Evolutionary conservation across 2,797 vertebrate genomes (phyloP).

Genomic region (Anolis apletophallus): DNA sequence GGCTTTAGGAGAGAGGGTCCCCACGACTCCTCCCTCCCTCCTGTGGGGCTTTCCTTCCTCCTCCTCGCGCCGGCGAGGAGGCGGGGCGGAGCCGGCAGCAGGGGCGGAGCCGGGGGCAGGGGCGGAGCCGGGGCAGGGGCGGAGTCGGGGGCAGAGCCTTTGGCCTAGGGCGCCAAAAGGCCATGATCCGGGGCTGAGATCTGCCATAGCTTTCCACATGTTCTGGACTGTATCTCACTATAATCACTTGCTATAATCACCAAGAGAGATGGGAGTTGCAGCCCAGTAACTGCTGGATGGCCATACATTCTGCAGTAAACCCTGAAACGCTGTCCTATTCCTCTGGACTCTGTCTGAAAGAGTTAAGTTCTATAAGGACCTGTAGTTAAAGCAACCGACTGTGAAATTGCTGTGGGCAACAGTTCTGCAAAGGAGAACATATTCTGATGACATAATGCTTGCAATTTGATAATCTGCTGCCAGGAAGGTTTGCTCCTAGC

Average conservation of each 20-base stretch:
- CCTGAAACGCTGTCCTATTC: not conserved
- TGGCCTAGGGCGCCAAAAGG: too few species aligned
- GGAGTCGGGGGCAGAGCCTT: too few species aligned
- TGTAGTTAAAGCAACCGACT: not conserved
- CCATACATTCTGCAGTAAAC: not conserved
- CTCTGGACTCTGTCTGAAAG: constrained; percentile 14
- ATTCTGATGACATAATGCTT: constrained; percentile 31
- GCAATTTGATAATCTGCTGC: constrained; percentile 28
- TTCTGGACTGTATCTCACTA: not conserved
- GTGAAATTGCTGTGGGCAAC: constrained; percentile 18
- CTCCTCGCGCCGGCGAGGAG: too few species aligned
- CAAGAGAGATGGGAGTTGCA: too few species aligned
- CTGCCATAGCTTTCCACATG: not conserved
- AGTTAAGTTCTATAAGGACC: constrained; percentile 41
- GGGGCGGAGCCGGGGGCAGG: too few species aligned
- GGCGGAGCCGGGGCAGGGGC: too few species aligned
- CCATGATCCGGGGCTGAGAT: too few species aligned
- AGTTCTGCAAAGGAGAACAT: constrained; percentile 15
- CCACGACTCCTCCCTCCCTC: too few species aligned
- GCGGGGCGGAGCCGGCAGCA: too few species aligned
- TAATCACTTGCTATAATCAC: not conserved
- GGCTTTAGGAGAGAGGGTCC: too few species aligned
- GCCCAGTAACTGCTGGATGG: too few species aligned
- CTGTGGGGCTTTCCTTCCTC: too few species aligned
- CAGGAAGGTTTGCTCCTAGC: not conserved